These are phyloP conservation scores for Gastrophryne carolinensis DNA, from an alignment of 2,797 vertebrate species.

Conservation along the genomic window DNA sequence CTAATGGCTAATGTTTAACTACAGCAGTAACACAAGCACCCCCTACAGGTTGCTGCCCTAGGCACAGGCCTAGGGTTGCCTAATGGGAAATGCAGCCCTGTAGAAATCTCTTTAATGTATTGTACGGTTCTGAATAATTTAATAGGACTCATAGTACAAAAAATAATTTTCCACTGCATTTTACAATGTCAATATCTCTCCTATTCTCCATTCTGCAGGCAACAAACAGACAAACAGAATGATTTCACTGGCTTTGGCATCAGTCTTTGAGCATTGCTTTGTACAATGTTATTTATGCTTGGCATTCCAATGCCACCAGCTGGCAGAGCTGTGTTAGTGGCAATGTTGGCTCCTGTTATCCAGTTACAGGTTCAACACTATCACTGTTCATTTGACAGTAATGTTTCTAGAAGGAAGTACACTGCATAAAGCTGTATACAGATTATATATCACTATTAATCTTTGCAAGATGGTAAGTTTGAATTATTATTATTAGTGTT, in stretches of 20 bases:
- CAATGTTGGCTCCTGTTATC: neutral
- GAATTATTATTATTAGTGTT: slow-evolving; percentile 20
- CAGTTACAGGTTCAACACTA: neutral
- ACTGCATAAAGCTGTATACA: slow-evolving; percentile 5
- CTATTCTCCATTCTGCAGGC: too few species aligned
- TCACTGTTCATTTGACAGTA: neutral
- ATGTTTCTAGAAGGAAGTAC: neutral
- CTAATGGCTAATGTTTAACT: too few species aligned
- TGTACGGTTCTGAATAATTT: too few species aligned
- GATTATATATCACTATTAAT: slow-evolving; percentile 27
- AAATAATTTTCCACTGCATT: too few species aligned
- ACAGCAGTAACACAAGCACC: too few species aligned
- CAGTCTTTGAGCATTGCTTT: neutral
- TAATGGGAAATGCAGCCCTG: too few species aligned
- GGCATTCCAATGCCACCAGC: slow-evolving; percentile 10
- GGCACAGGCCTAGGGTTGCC: too few species aligned
- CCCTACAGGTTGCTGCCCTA: too few species aligned
- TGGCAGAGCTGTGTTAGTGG: neutral
- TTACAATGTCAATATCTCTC: too few species aligned
- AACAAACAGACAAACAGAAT: neutral
- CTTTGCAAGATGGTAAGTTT: slow-evolving; percentile 11
- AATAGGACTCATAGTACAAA: too few species aligned
- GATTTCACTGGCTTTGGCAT: neutral
- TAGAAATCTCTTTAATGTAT: too few species aligned
- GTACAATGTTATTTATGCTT: neutral